Percentiles rank a stretch among this genome's conserved stretches.
phyloP scores from a whole-genome alignment of 2,888 invertebrate species.

The Apomyelois bistriatella region DNA sequence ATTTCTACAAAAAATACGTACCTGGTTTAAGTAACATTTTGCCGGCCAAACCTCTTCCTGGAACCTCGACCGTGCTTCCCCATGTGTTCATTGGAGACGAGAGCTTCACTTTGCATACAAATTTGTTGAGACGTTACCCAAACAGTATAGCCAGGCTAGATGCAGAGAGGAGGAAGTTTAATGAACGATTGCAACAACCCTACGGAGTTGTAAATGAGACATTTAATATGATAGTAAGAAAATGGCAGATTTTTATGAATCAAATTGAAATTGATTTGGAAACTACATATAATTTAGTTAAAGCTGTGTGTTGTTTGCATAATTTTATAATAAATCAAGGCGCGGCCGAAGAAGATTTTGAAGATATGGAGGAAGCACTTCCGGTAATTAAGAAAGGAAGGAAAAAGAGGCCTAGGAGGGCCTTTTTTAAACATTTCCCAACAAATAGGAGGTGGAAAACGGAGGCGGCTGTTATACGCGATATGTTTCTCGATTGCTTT shows the following conservation, averaged over 20 bases:
- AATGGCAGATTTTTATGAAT: not conserved
- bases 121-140: not conserved
- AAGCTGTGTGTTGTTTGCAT: not conserved
- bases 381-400: not conserved
- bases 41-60: not conserved
- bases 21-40: not conserved
- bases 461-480: not conserved
- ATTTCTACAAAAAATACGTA: not conserved
- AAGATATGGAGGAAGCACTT: not conserved
- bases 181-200: not conserved
- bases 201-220: not conserved
- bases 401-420: not conserved
- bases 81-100: not conserved
- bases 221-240: not conserved
- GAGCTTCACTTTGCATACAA: not conserved
- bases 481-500: conserved; percentile 14
- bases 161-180: not conserved
- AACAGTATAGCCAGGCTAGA: not conserved
- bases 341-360: not conserved
- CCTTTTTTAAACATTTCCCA: not conserved
- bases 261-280: not conserved
- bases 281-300: not conserved
- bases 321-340: conserved; percentile 2
- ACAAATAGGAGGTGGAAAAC: not conserved
- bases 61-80: not conserved